phyloP scores from a whole-genome alignment of 2,888 invertebrate species.

The Agrotis puta region DNA sequence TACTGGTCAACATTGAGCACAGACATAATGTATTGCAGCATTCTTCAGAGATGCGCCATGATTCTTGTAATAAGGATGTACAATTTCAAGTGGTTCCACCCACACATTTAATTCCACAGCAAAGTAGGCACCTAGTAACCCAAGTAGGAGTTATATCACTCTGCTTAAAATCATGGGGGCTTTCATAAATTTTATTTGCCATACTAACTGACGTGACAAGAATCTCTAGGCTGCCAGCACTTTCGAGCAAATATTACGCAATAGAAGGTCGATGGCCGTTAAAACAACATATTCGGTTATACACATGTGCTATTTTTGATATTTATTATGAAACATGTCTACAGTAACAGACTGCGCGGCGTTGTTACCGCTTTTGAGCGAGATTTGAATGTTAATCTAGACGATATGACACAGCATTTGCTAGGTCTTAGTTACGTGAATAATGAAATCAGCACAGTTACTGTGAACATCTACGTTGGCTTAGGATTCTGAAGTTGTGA shows the following conservation, averaged over 20 bases:
- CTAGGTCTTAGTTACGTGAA: slow-evolving; percentile 22
- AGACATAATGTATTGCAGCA: not conserved
- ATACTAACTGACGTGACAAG: slow-evolving; percentile 49
- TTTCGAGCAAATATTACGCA: slow-evolving; percentile 64
- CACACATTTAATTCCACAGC: slow-evolving; percentile 10
- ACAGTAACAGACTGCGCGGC: slow-evolving; percentile 76
- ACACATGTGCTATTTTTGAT: slow-evolving; percentile 51
- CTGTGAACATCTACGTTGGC: not conserved
- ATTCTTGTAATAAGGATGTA: slow-evolving; percentile 11
- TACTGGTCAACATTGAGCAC: not conserved
- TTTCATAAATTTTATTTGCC: slow-evolving; percentile 59
- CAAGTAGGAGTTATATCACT: slow-evolving; percentile 44
- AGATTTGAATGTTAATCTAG: slow-evolving; percentile 9
- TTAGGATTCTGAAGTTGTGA: not conserved
- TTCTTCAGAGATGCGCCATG: not conserved
- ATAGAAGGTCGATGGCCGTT: slow-evolving; percentile 51
- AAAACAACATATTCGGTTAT: slow-evolving; percentile 48
- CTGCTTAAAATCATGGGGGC: slow-evolving; percentile 40
- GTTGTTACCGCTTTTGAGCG: slow-evolving; percentile 41
- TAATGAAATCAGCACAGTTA: not conserved
- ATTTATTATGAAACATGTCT: slow-evolving; percentile 72
- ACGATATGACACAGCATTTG: slow-evolving; percentile 24
- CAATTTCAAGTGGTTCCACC: not conserved
- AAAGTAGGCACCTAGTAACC: slow-evolving; percentile 19
- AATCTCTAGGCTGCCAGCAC: slow-evolving; percentile 54